Evolutionary conservation across 2,113 vertebrate genomes (phyloP), one percentile per base, ranked within the genome.

Genomic region (Nestor notabilis): DNA sequence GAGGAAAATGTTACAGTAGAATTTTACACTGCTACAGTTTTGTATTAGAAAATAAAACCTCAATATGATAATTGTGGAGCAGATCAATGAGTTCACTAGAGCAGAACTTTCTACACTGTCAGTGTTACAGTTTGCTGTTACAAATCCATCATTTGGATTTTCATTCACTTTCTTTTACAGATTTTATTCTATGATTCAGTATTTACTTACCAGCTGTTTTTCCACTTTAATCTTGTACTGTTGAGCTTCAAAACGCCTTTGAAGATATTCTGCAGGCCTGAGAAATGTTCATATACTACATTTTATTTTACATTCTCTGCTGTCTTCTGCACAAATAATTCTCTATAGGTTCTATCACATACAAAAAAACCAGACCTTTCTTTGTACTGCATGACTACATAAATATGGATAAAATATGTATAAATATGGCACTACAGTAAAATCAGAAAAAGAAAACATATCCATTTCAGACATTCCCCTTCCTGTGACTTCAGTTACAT

Each of bases 201-300:
- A 69, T 93, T 95, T 78, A 96, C 98, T 97, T 90, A 99, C 99
- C 99, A 99, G 96, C 85, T 99, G 99, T 90, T 99, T 99, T 97
- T 99, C 98, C 66, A 99, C 99, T 97, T 99, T 98, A 95, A 99
- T 92, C 92, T 99, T 99, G 97, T 99, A 99, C 87, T 98, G 98
- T 78, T 98, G 98, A 63, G 99, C 99, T 93, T 99, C 99, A 21
- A 97, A 97, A 94, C 97, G 97, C 92, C 99, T 98, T 96, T 99
- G 99, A 91, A 99, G 98, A 75, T 99, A 99, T 35, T 99, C 99
- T 25, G 97, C 97, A 95, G 98, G 95, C 94, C 99, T 99, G 92
- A 92, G 71, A 89, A 35, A 81, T 41, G 79, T 87, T 39, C 44
- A 56, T 17, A 56, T 16, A 17, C 10, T 12, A 29, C 1, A 1